Conservation (phyloP, 2,888 invertebrate species). For the Papilio gigon region DNA sequence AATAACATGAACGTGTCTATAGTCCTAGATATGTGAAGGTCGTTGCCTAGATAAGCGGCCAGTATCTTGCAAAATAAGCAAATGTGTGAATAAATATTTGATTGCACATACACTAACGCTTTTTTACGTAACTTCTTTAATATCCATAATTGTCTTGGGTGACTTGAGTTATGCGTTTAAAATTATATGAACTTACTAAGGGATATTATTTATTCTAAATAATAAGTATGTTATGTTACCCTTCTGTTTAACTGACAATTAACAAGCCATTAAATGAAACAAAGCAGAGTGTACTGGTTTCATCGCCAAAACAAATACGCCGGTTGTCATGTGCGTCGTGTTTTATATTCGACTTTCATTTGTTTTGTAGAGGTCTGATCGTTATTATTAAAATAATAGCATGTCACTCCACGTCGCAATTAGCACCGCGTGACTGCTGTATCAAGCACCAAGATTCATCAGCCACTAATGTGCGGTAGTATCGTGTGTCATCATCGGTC, state of each 20-base stretch:
- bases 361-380: conserved; percentile 1
- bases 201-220: too few species aligned
- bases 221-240: too few species aligned
- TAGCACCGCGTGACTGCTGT: conserved; percentile 40
- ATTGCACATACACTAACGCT: conserved; percentile 1
- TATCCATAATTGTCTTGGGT: neutral
- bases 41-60: conserved; percentile 24
- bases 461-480: neutral
- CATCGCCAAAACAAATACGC: neutral
- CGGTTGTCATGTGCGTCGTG: neutral
- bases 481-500: conserved; percentile 44
- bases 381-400: neutral
- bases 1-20: conserved; percentile 12
- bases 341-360: conserved; percentile 8
- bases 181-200: neutral
- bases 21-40: conserved; percentile 30
- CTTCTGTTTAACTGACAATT: neutral
- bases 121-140: neutral
- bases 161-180: neutral
- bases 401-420: conserved; percentile 28
- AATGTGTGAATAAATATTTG: conserved; percentile 15
- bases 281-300: too few species aligned
- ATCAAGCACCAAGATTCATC: conserved; percentile 43
- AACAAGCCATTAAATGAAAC: neutral
- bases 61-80: conserved; percentile 35